Evolutionary conservation across 2,797 vertebrate genomes (phyloP), one percentile per base, ranked within the genome.

Genomic region (Vespertilio murinus): DNA sequence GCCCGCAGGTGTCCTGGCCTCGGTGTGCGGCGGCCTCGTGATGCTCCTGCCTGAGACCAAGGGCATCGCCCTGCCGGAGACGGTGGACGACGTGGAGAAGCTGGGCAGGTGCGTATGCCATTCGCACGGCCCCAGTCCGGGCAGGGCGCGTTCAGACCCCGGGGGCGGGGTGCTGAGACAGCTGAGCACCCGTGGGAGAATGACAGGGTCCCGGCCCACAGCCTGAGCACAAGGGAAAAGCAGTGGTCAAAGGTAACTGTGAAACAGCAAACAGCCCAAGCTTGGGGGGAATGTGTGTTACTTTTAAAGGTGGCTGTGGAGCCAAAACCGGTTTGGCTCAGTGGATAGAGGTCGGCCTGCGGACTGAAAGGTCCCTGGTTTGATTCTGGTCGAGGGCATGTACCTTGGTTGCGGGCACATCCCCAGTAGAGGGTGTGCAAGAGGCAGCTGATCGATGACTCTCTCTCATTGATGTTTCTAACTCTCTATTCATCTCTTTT

Each of bases 31-130:
- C 3, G 96, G 98, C 54, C 97, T 99, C 40, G 99, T 99, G 52
- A 97, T 99, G 96, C 96, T 99, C 96, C 97, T 99, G 78, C 99
- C 99, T 28, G 99, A 99, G 97, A 99, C 99, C 96, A 99, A 97
- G 97, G 99, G 99, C 6, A 98, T 99, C 0, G 97, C 98, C 74
- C 98, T 99, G 94, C 99, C 99, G 1, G 99, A 99, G 93, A 99
- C 99, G 78, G 99, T 99, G 49, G 98, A 99, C 0, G 99, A 99
- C 45, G 99, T 99, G 0, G 99, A 99, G 85, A 98, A 98, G 49
- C 99, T 99, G 54, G 96, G 98, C 92, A 98, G 98, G 99, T 99
- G 97, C 74, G 75, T 28, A 12, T 0, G 0, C 52, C 61, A 28
- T 6, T 25, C 42, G 6, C 28, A 2, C 56, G 8, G 8, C 22